These are phyloP conservation scores for Sebastes diploproa DNA, from an alignment of 2,797 vertebrate species.

Conservation along the genomic window DNA sequence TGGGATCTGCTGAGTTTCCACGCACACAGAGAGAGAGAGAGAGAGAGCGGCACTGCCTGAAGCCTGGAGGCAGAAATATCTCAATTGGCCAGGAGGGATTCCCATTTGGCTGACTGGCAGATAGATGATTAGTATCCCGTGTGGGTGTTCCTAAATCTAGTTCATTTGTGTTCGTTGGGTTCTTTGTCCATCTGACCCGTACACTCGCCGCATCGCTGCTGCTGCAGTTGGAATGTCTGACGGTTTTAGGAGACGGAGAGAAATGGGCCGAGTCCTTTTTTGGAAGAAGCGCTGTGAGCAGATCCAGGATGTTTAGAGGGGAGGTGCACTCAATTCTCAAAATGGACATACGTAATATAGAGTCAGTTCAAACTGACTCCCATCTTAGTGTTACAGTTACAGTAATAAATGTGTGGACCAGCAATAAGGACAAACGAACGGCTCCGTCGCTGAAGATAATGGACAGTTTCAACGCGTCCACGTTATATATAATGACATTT, in stretches of 20 bases:
- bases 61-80: constrained; percentile 23
- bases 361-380: constrained; percentile 10
- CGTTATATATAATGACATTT: constrained; percentile 7
- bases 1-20: constrained; percentile 18
- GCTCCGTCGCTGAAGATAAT: constrained; percentile 23
- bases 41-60: constrained; percentile 6
- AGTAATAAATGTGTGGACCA: constrained; percentile 29
- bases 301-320: not conserved
- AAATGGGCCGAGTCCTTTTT: constrained; percentile 29
- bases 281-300: constrained; percentile 34
- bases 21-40: not conserved
- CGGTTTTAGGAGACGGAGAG: constrained; percentile 12
- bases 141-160: constrained; percentile 12
- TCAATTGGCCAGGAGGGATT: constrained; percentile 38
- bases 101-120: constrained; percentile 31
- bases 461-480: constrained; percentile 10
- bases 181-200: constrained; percentile 7
- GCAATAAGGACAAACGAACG: constrained; percentile 25
- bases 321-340: not conserved
- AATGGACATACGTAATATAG: not conserved
- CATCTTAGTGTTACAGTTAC: constrained; percentile 17
- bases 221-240: constrained; percentile 53
- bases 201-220: not conserved
- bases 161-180: not conserved
- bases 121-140: constrained; percentile 22